Base-by-base conservation (phyloP, 2,888 invertebrate species). In the Arctia plantaginis region DNA sequence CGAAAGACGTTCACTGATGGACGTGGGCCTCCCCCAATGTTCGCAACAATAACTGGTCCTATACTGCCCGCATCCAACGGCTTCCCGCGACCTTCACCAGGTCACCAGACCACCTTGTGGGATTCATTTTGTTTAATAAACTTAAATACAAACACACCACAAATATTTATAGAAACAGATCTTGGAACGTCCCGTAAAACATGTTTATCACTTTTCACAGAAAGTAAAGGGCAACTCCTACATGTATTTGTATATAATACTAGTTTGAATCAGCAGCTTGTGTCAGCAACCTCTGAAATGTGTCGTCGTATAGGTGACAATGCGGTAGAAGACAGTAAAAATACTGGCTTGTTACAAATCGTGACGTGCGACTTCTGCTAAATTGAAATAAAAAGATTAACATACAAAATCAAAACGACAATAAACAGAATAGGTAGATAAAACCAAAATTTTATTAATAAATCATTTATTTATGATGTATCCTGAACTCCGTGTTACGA, bases 321-420 rank as follows among this genome's bases (percentile, higher is more conserved):
- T 68, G 23, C 30, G 68, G 47, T 23, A 33, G 20, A 30, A 1
- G 27, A 18, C 30, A 30, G 1, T 20, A 33, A 66, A 41, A 41
- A 33, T 51, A 68, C n/a, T 41, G 20, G 12, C 27, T 59, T 35
- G 20, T 27, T 69, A 8, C 27, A 59, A 39, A 15, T 39, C 39
- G 27, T 59, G n/a, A 39, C n/a, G 55, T 55, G 69, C 69, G 33
- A 33, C 59, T 39, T 39, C 27, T 59, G 67, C 55, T 62, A 68
- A 39, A 68, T 64, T 62, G 72, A 72, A 72, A 68, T 68, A 64
- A 72, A 66, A 72, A 62, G 44, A 62, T 59, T 33, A 68, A 64
- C 51, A n/a, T 0, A 27, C 35, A 35, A 20, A 66, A 66, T 66
- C 20, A 35, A 39, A 69, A 69, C 6, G 39, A 39, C 23, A 39